Base-by-base conservation (phyloP, 2,888 invertebrate genomes). In the Leptinotarsa juncta region DNA sequence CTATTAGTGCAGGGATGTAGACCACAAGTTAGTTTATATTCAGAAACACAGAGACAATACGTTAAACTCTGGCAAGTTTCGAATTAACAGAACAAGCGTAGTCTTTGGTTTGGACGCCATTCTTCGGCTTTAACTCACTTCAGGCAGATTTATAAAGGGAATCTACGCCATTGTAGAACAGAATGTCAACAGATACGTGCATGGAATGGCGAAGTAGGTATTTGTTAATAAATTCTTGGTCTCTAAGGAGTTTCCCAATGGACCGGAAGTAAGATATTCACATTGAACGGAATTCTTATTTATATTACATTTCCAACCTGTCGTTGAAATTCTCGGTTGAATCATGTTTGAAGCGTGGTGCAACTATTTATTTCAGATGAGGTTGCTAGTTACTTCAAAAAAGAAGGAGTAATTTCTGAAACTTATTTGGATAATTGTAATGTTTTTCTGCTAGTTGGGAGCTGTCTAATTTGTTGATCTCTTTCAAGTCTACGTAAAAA, bases 21-120 rank as follows among this genome's bases (percentile, higher is more conserved):
- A 75, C 79, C 79, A 76, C 79, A 74, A 73, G 66, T 80, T 81
- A 77, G 79, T 82, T 82, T 78, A 81, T 80, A 82, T 82, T 82
- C 82, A 79, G 77, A 73, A 73, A 75, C 78, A 77, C 76, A 72
- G 76, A 76, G 77, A 77, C 80, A 75, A 80, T 82, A 81, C 78
- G 79, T 82, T 81, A 81, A 77, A 71, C 72, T 77, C 74, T 70
- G 72, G 78, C 75, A 67, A 74, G 72, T 51, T 60, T 67, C 68
- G 79, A 77, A 79, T 80, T 80, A 80, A 78, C 74, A 72, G 75
- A 74, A 79, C 77, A 76, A 69, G 60, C 75, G 72, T 60, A 65
- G 71, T 32, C 60, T 66, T 48, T 55, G 42, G 49, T 42, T 68
- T 55, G 15, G 51, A 12, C n/a, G 65, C 65, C 51, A 51, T 50